Evolutionary conservation across 1,140 invertebrate genomes (phyloP).

Genomic region (Uloborus diversus): DNA sequence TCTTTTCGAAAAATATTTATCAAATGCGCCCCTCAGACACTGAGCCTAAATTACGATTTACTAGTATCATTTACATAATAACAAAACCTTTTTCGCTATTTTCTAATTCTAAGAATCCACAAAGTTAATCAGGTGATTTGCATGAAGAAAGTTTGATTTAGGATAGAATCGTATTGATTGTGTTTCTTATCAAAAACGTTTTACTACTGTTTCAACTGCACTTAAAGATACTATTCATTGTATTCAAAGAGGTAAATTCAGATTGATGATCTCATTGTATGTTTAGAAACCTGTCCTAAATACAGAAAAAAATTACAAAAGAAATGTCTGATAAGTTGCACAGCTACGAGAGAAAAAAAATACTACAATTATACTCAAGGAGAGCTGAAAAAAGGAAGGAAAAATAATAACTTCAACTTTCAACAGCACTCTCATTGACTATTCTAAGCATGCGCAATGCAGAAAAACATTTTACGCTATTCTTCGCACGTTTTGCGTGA

Average conservation of each 20-base stretch:
- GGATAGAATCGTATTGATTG: neutral
- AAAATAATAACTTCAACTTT: neutral
- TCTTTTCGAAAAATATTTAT: too few species aligned
- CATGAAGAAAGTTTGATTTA: too few species aligned
- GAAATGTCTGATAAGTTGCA: neutral
- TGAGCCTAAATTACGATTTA: too few species aligned
- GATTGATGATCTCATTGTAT: constrained; percentile 28
- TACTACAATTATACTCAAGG: neutral
- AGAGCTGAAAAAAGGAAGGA: neutral
- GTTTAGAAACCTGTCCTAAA: neutral
- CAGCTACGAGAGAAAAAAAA: neutral
- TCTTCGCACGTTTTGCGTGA: constrained; percentile 22
- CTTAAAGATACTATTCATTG: constrained; percentile 30
- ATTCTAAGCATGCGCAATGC: constrained; percentile 13
- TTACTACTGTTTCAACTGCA: neutral
- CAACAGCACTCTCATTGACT: constrained; percentile 2
- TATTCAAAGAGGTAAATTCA: constrained; percentile 13
- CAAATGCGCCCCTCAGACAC: too few species aligned
- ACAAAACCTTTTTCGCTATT: too few species aligned
- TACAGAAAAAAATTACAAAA: neutral
- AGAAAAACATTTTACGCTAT: neutral
- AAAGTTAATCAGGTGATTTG: too few species aligned
- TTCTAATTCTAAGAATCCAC: too few species aligned
- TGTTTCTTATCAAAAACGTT: neutral
- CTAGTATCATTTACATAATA: too few species aligned